Base-by-base conservation (phyloP, 2,113 vertebrate species). In the Butastur rufipennis region DNA sequence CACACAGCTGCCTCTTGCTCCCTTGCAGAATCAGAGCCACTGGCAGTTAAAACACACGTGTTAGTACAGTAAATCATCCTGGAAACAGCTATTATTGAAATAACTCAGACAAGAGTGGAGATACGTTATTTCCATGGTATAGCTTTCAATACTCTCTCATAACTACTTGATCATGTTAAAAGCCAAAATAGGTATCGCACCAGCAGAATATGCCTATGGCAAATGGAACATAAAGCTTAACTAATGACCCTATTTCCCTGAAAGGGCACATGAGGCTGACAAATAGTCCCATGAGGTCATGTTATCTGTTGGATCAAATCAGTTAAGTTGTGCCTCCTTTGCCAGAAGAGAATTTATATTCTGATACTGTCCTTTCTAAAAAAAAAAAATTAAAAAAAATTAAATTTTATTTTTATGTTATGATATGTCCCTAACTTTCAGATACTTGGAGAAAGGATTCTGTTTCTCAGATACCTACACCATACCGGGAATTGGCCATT, bases 151-250 rank as follows among this genome's bases (percentile, higher is more conserved):
- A 63, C 3, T 65, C 16, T 81, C 52, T 93, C 10, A 8, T 59
- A 94, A 86, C 52, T 72, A 87, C 58, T n/a, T 71, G 38, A 81
- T 91, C 72, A 90, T 43, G 42, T 61, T 82, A 91, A 93, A 95
- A 95, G 62, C 42, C 73, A 96, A 94, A 92, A 58, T 4, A 85
- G 19, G 36, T 85, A 86, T 18, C 61, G 43, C 23, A 70, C 34
- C 53, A 87, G 27, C 74, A 85, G 47, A 63, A 85, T 29, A 65
- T 9, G 32, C 31, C 81, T 52, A 63, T 16, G 48, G 43, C 58
- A 96, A 91, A 93, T 45, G 42, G 87, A 94, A 93, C 53, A 68
- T 62, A 87, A 85, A 85, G 58, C 42, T 78, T 75, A 95, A 91
- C 58, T 87, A 87, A 93, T 40, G 45, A 43, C 21, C 22, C 29